These are phyloP conservation scores for Gortyna flavago DNA, from an alignment of 2,888 invertebrate species.

Conservation along the genomic window DNA sequence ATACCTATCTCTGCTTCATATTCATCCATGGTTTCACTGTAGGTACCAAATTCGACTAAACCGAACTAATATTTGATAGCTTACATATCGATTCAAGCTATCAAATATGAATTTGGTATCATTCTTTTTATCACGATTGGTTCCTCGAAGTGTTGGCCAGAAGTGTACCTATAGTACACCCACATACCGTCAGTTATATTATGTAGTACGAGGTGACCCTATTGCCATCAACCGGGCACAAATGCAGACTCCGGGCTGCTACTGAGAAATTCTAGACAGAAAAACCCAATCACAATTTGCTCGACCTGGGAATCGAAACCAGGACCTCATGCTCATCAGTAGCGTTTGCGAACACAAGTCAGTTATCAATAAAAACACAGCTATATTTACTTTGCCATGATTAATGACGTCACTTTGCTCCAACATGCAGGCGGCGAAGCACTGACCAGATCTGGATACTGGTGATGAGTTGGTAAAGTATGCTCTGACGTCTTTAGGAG, in stretches of 20 bases:
- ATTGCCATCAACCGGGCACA: not conserved
- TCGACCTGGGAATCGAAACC: too few relatives aligned
- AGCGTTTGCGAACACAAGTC: not conserved
- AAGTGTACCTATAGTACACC: not conserved
- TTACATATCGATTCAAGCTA: too few relatives aligned
- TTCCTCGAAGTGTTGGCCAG: not conserved
- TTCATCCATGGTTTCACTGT: not conserved
- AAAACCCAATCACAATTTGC: not conserved
- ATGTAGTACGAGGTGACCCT: not conserved
- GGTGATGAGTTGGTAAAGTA: constrained; percentile 87
- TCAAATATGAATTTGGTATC: not conserved
- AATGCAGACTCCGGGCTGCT: not conserved
- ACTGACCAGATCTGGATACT: constrained; percentile 84
- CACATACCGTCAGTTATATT: too few relatives aligned
- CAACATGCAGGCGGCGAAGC: constrained; percentile 88
- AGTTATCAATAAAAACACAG: not conserved
- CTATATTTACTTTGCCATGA: constrained; percentile 81
- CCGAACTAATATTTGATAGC: too few relatives aligned
- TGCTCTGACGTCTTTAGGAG: constrained; percentile 85
- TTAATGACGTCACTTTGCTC: constrained; percentile 87
- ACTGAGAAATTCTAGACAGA: not conserved
- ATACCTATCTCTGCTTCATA: not conserved
- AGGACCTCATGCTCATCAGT: not conserved
- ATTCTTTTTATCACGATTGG: not conserved
- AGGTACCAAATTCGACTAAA: too few relatives aligned